phyloP scores from a whole-genome alignment of 2,113 vertebrate genomes.

The Cromileptes altivelis region DNA sequence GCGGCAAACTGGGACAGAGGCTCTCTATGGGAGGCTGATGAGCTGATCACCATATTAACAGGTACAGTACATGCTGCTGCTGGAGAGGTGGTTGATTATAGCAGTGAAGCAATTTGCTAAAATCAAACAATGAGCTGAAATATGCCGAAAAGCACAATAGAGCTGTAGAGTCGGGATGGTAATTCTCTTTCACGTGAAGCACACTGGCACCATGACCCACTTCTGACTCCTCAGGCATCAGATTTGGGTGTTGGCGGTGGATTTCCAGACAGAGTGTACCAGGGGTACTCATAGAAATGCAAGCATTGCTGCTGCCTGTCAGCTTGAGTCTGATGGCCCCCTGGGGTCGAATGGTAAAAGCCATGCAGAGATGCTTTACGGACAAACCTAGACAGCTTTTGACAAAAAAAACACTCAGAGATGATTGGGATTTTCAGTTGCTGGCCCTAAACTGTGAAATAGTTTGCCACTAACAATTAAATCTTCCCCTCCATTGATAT shows the following conservation, averaged over 20 bases:
- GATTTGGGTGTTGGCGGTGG: not conserved
- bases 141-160: not conserved
- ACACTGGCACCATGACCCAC: slow-evolving; percentile 78
- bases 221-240: slow-evolving; percentile 59
- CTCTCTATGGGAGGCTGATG: no score
- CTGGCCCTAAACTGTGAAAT: no score
- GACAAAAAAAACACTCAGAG: no score
- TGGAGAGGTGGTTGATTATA: not conserved
- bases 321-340: not conserved
- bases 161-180: not conserved
- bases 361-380: not conserved
- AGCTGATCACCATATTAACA: no score
- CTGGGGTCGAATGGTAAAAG: not conserved
- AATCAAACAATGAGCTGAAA: not conserved
- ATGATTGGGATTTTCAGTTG: no score
- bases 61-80: not conserved
- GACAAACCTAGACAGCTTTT: not conserved
- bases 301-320: not conserved
- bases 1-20: no score
- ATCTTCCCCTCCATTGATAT: no score
- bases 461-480: no score
- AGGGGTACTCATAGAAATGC: not conserved
- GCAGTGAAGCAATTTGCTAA: not conserved
- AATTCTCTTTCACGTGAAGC: slow-evolving; percentile 25
- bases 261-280: slow-evolving; percentile 18